Percentiles rank a stretch among this genome's conserved stretches.
These are phyloP conservation scores for Orgyia antiqua DNA, from an alignment of 2,888 invertebrate genomes.

Conservation along the genomic window DNA sequence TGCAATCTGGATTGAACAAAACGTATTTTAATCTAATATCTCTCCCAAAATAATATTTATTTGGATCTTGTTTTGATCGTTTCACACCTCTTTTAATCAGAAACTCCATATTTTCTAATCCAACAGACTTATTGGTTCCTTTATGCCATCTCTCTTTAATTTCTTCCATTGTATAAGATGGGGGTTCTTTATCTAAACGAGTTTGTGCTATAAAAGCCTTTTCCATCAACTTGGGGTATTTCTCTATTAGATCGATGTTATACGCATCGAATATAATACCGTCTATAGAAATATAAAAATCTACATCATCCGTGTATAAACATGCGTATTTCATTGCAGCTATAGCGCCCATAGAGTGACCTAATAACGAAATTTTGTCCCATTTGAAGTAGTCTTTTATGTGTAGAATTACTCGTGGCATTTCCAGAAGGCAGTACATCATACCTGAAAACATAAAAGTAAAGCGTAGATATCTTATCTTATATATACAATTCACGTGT, in stretches of 20 bases:
- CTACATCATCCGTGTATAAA: slow-evolving; percentile 79
- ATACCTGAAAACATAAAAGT: slow-evolving; percentile 52
- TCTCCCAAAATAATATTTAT: slow-evolving; percentile 80
- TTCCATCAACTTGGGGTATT: slow-evolving; percentile 55
- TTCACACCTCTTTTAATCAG: slow-evolving; percentile 77
- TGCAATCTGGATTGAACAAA: slow-evolving; percentile 66
- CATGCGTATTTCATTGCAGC: slow-evolving; percentile 79
- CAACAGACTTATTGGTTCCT: slow-evolving; percentile 77
- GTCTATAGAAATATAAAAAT: slow-evolving; percentile 78
- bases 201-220: slow-evolving; percentile 56
- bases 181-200: slow-evolving; percentile 69
- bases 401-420: slow-evolving; percentile 66
- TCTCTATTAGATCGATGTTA: slow-evolving; percentile 54
- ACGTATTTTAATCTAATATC: slow-evolving; percentile 81
- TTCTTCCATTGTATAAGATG: slow-evolving; percentile 80
- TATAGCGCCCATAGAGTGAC: slow-evolving; percentile 84
- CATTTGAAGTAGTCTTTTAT: slow-evolving; percentile 82
- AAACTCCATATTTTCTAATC: slow-evolving; percentile 71
- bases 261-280: slow-evolving; percentile 58
- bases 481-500: no score
- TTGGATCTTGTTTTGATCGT: slow-evolving; percentile 72
- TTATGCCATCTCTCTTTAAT: slow-evolving; percentile 75
- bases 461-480: no score
- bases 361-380: slow-evolving; percentile 82
- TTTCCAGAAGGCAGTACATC: slow-evolving; percentile 62